Base-by-base conservation (phyloP, 2,888 invertebrate genomes). In the Acanthosepion esculentum region DNA sequence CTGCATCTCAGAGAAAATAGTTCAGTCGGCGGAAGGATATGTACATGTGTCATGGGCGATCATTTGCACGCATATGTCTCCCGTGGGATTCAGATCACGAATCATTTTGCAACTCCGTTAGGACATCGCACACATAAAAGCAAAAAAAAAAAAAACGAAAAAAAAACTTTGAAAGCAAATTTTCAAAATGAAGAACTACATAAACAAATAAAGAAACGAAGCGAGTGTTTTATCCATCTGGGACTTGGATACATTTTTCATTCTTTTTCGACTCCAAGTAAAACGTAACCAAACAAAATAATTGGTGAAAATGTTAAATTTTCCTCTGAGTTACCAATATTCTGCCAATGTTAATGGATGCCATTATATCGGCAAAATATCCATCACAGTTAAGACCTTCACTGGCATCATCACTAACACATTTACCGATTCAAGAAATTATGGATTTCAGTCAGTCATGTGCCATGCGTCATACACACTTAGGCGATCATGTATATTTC, bases 91-190 rank as follows among this genome's bases (percentile, higher is more conserved):
- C n/a, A 78, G 15, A 78, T 33, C 78, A 78, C n/a, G 78, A 15
- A 15, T 78, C 78, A n/a, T n/a, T 41, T 78, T 78, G n/a, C n/a
- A 33, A 78, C 12, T 78, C 78, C 33, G n/a, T 78, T 33, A n/a
- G 10, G 78, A n/a, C 33, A 15, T 8, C 10, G n/a, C 78, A 78
- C 33, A 78, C n/a, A 78, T 78, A 78, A 78, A 15, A n/a, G 15
- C 33, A 12, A 20, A 8, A n/a, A n/a, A n/a, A n/a, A n/a, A n/a
- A n/a, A n/a, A n/a, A n/a, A 26, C 1, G 7, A 20, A 1, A 2
- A 41, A 41, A 41, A 41, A 41, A 2, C 41, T 41, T 41, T 41
- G 41, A 41, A 41, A 1, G 41, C 29, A 20, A 64, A 5, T 29
- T 29, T 29, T 23, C 59, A 59, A 7, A 59, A 59, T 23, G 18